These are phyloP conservation scores for Hecatera dysodea DNA, from an alignment of 2,888 invertebrate species.

Conservation along the genomic window DNA sequence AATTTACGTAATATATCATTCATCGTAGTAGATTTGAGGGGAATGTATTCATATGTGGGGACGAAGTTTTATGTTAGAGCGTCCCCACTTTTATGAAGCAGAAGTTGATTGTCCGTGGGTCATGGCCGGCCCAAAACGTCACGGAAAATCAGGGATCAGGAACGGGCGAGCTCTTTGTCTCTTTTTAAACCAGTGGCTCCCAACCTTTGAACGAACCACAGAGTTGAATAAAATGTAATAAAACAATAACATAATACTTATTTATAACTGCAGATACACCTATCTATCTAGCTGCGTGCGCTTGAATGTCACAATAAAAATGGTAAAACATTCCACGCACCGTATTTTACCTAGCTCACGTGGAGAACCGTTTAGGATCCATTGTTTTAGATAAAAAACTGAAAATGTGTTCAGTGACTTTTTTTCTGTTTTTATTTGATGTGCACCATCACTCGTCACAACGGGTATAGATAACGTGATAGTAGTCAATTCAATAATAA, in stretches of 20 bases:
- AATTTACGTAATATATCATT: constrained; percentile 65
- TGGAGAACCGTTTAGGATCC: constrained; percentile 5
- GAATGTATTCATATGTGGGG: constrained; percentile 49
- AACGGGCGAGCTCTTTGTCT: not conserved
- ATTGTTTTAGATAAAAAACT: constrained; percentile 17
- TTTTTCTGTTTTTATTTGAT: not conserved
- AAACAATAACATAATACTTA: not conserved
- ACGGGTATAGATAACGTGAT: not conserved
- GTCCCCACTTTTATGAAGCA: constrained; percentile 52
- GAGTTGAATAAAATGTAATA: constrained; percentile 12
- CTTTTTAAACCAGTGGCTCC: not conserved
- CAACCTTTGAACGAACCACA: not conserved
- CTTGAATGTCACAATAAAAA: constrained; percentile 13
- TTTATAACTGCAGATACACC: not conserved
- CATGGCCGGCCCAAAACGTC: constrained; percentile 28
- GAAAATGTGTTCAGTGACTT: constrained; percentile 17
- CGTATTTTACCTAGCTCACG: constrained; percentile 32
- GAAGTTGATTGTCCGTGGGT: constrained; percentile 51
- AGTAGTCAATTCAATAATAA: constrained; percentile 1
- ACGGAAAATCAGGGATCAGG: constrained; percentile 24
- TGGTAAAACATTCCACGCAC: constrained; percentile 10
- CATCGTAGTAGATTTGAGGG: constrained; percentile 57
- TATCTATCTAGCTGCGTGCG: not conserved
- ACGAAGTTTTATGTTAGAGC: constrained; percentile 48
- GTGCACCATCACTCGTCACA: constrained; percentile 8